Percentiles rank a stretch among this genome's conserved stretches.
Conservation (phyloP, 2,113 vertebrate species). For the Odontesthes bonariensis region DNA sequence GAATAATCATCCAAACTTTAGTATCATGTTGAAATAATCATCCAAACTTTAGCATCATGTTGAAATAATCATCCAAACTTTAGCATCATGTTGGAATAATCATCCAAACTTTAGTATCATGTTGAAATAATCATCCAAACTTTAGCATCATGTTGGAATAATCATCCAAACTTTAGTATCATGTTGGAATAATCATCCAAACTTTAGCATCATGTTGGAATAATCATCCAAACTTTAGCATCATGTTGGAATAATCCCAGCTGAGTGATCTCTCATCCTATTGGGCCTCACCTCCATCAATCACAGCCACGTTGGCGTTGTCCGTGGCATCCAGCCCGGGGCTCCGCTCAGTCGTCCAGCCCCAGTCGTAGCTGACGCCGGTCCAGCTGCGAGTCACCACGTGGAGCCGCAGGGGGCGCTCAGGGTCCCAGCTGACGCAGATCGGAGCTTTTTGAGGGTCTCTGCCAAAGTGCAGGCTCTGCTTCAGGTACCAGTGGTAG, state of each 20-base stretch:
- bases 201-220: background rate
- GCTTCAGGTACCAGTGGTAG: conserved; percentile 99
- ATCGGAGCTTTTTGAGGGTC: conserved; percentile 79
- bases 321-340: conserved; percentile 76
- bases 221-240: background rate
- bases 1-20: too few relatives aligned
- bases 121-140: background rate
- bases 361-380: conserved; percentile 90
- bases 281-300: conserved; percentile 89
- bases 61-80: background rate
- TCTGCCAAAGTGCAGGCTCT: conserved; percentile 88
- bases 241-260: background rate
- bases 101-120: too few relatives aligned
- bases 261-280: background rate
- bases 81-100: background rate
- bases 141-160: background rate
- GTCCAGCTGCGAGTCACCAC: conserved; percentile 86
- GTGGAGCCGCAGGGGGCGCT: conserved; percentile 85
- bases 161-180: too few relatives aligned
- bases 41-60: too few relatives aligned
- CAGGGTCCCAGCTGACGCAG: conserved; percentile 90
- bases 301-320: conserved; percentile 90
- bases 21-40: background rate
- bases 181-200: background rate
- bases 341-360: conserved; percentile 89